Conservation (phyloP, 2,888 invertebrate genomes). For the Tricholauxania praeusta region DNA sequence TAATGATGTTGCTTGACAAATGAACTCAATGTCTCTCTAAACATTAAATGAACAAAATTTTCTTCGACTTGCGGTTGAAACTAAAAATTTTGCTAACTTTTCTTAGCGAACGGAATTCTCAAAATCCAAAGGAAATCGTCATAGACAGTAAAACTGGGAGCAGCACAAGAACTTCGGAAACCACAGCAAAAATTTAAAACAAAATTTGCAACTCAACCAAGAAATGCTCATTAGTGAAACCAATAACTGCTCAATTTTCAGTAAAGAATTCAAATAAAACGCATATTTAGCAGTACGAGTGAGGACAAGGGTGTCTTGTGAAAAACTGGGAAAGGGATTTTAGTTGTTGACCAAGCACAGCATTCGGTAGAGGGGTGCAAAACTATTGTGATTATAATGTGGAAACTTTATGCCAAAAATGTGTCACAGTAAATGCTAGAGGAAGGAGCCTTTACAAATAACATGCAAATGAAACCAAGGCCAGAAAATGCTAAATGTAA, state of each 20-base stretch:
- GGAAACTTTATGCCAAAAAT: constrained; percentile 14
- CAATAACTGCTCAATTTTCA: constrained; percentile 66
- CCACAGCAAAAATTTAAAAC: background rate
- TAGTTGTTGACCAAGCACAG: background rate
- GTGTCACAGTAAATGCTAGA: background rate
- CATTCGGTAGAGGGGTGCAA: background rate
- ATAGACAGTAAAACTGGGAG: background rate
- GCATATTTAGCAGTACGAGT: background rate
- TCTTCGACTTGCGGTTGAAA: constrained; percentile 21
- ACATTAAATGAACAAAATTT: background rate
- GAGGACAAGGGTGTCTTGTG: background rate
- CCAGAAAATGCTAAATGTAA: constrained; percentile 12
- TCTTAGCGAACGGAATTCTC: background rate
- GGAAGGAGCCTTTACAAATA: background rate
- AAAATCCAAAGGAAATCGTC: constrained; percentile 1
- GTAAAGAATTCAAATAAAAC: constrained; percentile 43
- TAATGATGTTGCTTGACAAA: constrained; percentile 25
- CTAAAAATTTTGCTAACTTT: constrained; percentile 1
- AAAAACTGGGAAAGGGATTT: background rate
- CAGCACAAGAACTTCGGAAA: background rate
- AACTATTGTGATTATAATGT: constrained; percentile 3
- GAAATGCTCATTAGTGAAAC: constrained; percentile 66
- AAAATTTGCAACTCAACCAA: constrained; percentile 46
- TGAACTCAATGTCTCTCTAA: background rate
- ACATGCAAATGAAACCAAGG: background rate